Evolutionary conservation across 2,888 invertebrate species (phyloP), one percentile per base, ranked within the genome.

Genomic region (Shargacucullia verbasci): DNA sequence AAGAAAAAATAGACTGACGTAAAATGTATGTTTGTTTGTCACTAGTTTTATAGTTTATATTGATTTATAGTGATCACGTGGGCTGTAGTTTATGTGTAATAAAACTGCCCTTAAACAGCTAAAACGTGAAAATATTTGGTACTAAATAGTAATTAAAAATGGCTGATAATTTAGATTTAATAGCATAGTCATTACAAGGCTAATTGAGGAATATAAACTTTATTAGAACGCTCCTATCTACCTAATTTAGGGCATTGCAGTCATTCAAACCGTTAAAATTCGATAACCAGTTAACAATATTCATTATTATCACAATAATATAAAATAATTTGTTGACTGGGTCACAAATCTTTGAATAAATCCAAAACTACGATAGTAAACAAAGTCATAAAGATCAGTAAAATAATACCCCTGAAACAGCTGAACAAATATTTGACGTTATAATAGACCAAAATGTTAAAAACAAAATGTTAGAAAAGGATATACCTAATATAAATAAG

Each of bases 61-160:
- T 78, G 67, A 74, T 77, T 72, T 76, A 73, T 70, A 33, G 44
- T 48, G 65, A 58, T 53, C 67, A 76, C 70, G 76, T 76, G 70
- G 70, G 63, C 50, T 25, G 57, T 37, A 8, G 60, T 74, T 73
- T 74, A 75, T 76, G 67, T 33, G 58, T 40, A 40, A 70, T 74
- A 76, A 73, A 61, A 57, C 43, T 57, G 35, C 38, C 31, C 20
- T 56, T 48, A 54, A 55, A 52, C 47, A 43, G 45, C 55, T 45
- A 48, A 61, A 62, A 38, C 46, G 41, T 75, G 56, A 40, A 60
- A 76, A 56, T 66, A 41, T 70, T 58, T 59, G 55, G 47, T 52
- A 44, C 58, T 63, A 69, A 74, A 66, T 40, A 29, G 35, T 55
- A 70, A 67, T 76, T 63, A 70, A 63, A 59, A 20, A 20, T 37